Conservation (phyloP, 2,113 vertebrate genomes). For the Castor canadensis region DNA sequence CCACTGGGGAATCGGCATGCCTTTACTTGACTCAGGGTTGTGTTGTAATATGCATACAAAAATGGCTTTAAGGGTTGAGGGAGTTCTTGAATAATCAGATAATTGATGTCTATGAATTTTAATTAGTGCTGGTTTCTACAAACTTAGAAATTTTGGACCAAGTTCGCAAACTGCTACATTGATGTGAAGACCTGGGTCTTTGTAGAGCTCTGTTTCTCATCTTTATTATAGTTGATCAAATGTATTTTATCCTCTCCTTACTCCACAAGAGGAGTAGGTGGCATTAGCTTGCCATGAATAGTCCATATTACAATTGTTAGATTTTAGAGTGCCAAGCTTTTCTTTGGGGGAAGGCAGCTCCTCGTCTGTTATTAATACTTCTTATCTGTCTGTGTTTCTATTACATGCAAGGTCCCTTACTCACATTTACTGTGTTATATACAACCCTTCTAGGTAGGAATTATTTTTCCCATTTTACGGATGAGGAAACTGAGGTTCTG, state of each 20-base stretch:
- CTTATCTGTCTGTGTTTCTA: background rate
- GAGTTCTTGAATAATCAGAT: constrained; percentile 64
- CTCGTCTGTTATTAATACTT: background rate
- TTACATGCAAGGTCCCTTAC: background rate
- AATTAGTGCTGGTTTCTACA: constrained; percentile 62
- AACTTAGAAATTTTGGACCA: constrained; percentile 28
- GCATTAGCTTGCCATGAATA: background rate
- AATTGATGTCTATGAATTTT: constrained; percentile 64
- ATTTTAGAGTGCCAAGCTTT: background rate
- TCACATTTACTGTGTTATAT: background rate
- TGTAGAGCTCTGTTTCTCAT: background rate
- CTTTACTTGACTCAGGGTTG: constrained; percentile 59
- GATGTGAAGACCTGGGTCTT: background rate
- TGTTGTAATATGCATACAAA: constrained; percentile 51
- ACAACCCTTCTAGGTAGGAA: background rate
- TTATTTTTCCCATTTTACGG: constrained; percentile 40
- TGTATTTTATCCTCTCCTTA: background rate
- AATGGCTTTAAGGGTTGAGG: constrained; percentile 52
- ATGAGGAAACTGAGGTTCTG: constrained; percentile 30
- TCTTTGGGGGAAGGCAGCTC: background rate
- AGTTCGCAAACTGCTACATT: constrained; percentile 18
- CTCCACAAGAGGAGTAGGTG: background rate
- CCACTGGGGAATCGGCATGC: constrained; percentile 44
- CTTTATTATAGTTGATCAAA: background rate
- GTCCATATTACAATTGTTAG: background rate